Evolutionary conservation across 2,888 invertebrate species (phyloP), one percentile per base, ranked within the genome.

Genomic region (Pasiphila rectangulata): DNA sequence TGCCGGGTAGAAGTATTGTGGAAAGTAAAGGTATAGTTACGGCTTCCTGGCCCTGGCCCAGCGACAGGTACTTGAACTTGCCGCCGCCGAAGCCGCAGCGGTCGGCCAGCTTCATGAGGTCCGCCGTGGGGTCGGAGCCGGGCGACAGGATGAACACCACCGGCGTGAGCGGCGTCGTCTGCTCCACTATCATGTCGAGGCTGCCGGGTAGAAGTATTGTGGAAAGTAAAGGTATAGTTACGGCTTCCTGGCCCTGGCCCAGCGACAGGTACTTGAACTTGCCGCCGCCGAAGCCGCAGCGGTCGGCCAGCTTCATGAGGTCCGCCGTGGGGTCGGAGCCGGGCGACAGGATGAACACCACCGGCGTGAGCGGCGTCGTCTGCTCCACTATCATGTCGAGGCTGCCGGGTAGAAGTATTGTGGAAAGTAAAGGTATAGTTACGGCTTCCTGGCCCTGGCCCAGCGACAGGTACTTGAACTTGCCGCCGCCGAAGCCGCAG

Each of bases 271-370:
- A 95, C 66, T 94, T 93, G 73, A 98, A 96, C 74, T 94, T 95
- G 29, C 92, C 92, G 32, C 93, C 91, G 20, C 94, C 94, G 51
- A 91, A 92, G 29, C 93, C 92, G 56, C 91, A 88, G 59, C 92
- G 82, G 56, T 94, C 92, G 3, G 95, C 94, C 9, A 96, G 74
- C 76, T 95, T 95, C 91, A 95, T 94, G 39, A 96, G 80, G 66
- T 96, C 96, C 47, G 94, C 94, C 0, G 97, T 94, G 0, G 98
- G 98, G 82, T 98, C 97, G 0, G 97, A 97, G 0, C 98, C 98
- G 6, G 98, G 96, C 57, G 97, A 97, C 34, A 98, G 87, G 55
- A 98, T 95, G 72, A 98, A 98, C 59, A 98, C 94, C 1, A 98
- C 94, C 0, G 98, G 98, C 21, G 95, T 96, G 10, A 82, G 90